Evolutionary conservation across 2,888 invertebrate genomes (phyloP), one percentile per base, ranked within the genome.

Genomic region (Eupithecia subumbrata): DNA sequence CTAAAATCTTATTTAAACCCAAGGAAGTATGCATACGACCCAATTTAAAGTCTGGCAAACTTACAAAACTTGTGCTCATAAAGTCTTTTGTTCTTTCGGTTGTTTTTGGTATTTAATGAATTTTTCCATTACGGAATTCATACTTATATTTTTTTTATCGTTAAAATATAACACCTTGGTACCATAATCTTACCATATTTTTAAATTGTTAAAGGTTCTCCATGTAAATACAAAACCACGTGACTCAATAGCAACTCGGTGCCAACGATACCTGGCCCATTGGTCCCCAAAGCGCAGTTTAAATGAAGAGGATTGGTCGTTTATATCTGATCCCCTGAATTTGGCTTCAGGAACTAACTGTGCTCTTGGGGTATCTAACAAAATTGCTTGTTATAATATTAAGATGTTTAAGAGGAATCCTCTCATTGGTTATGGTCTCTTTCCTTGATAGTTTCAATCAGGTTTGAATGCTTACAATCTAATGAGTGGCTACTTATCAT

Each of bases 291-390:
- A 78, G 81, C 71, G 68, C 75, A 79, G 78, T 84, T 73, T 73
- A 76, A 74, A 76, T 78, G 78, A 73, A 75, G 76, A 76, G 80
- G 79, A 82, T 85, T 74, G 77, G 82, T 66, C 82, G 81, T 87
- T 88, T 86, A 85, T 82, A 80, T 78, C 80, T 84, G 86, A 88
- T 85, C 86, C 84, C 81, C 71, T 82, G 18, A 64, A 64, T 30
- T 18, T 34, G 30, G 64, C 80, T 60, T 60, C 60, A 60, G 60
- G 25, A 60, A 25, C 12, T 60, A 60, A 89, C 85, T 84, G 83
- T 75, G 69, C 86, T 84, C 85, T 40, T 40, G 85, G 85, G 87
- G 85, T 76, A 74, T 77, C 75, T 81, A 80, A 75, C 79, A 64
- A 64, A 34, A 64, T 64, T 64, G 60, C 25, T 56, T 56, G 56